Evolutionary conservation across 92 coral and sea anemone genomes (phyloP).

Genomic region (Meandrina meandrites): DNA sequence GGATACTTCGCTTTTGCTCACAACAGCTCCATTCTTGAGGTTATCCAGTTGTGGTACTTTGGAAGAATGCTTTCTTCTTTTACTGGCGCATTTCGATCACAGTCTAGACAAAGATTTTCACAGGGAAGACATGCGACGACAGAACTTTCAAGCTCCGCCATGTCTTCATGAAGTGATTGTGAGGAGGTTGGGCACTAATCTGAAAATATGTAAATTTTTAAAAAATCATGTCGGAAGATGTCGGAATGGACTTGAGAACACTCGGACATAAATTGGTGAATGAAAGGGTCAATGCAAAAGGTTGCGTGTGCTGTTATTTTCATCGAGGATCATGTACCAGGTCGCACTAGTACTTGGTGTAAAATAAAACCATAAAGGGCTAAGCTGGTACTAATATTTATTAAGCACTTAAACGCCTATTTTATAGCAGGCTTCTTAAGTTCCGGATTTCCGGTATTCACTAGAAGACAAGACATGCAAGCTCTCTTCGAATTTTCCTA

Average conservation of each 20-base stretch:
- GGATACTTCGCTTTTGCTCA: too few relatives aligned
- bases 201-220: background rate
- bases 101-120: background rate
- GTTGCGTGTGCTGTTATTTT: background rate
- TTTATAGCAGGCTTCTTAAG: background rate
- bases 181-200: background rate
- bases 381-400: background rate
- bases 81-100: background rate
- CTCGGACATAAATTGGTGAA: too few relatives aligned
- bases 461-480: background rate
- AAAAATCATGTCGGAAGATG: too few relatives aligned
- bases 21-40: background rate
- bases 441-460: background rate
- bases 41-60: background rate
- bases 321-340: too few relatives aligned
- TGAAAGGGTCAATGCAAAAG: background rate
- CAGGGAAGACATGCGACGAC: background rate
- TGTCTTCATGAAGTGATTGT: background rate
- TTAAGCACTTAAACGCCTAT: too few relatives aligned
- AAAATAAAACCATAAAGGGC: background rate
- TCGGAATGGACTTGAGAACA: conserved; percentile 1
- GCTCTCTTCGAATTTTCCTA: too few relatives aligned
- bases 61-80: background rate
- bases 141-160: background rate
- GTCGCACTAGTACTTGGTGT: background rate